Conservation (phyloP, 2,113 vertebrate genomes). For the Thamnophis sirtalis region DNA sequence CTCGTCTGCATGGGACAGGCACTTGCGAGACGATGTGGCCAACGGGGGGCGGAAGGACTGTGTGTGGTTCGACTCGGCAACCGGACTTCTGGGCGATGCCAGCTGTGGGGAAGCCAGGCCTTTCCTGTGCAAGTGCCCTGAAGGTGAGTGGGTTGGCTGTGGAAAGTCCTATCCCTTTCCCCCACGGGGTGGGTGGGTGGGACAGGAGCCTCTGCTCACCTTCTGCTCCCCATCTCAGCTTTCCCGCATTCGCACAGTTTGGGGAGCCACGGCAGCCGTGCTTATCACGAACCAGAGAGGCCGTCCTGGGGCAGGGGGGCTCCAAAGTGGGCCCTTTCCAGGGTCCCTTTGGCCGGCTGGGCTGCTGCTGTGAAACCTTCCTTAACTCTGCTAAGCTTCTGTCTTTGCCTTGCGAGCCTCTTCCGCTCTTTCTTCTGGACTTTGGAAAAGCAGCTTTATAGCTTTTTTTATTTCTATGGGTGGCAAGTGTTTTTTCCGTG, state of each 20-base stretch:
- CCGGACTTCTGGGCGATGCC: background rate
- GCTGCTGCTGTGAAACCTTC: background rate
- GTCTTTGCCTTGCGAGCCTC: background rate
- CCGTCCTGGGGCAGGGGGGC: background rate
- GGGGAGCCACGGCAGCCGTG: background rate
- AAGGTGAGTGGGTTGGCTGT: background rate
- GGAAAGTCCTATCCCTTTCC: background rate
- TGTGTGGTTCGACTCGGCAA: background rate
- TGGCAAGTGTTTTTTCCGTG: background rate
- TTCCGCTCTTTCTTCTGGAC: background rate
- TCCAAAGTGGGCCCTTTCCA: background rate
- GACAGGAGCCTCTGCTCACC: background rate
- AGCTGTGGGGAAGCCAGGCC: slow-evolving; percentile 9
- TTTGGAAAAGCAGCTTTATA: background rate
- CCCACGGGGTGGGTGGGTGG: background rate
- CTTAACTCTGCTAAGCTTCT: background rate
- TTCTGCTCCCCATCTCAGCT: background rate
- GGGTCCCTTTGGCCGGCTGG: background rate
- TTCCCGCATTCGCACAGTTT: background rate
- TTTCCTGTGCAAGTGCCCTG: slow-evolving; percentile 29
- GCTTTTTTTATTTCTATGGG: background rate
- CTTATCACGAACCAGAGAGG: too few relatives aligned
- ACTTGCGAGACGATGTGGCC: slow-evolving; percentile 13
- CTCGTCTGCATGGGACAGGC: background rate
- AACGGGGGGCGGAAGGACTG: slow-evolving; percentile 31